Evolutionary conservation across 2,113 vertebrate genomes (phyloP), one percentile per base, ranked within the genome.

Genomic region (Mesitornis unicolor): DNA sequence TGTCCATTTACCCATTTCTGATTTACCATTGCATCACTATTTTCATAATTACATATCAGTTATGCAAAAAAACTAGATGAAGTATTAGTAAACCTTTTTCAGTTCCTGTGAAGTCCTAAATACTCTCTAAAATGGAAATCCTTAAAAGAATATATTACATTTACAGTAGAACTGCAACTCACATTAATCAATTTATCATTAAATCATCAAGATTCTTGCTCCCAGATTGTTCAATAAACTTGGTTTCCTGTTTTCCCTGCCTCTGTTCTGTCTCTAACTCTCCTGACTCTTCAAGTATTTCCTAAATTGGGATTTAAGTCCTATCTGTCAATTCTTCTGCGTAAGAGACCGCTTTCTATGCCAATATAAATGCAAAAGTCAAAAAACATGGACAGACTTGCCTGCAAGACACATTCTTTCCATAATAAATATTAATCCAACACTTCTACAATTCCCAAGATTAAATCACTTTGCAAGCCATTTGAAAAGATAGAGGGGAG

Each of bases 271-370:
- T 90, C 95, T 97, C 53, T 59, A 94, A 95, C 42, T 96, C 88
- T 81, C 96, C 93, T 97, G 97, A 98, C 94, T 96, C 98, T 97
- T 77, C 79, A 97, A 97, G 95, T 97, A 98, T 98, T 98, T 98
- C 97, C 96, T 97, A 97, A 96, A 91, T 91, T 94, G 91, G 73
- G 91, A 96, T 98, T 96, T 91, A 93, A 73, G 53, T 92, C 82
- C 75, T 92, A 91, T 82, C 95, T 92, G 86, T 97, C 96, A 48
- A 50, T n/a, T 63, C 68, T 63, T 82, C 79, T 86, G n/a, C 1
- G 0, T 68, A 63, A 84, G 64, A 68, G 60, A 31, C 43, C 24
- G 11, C 21, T 56, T 93, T 91, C 3, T 3, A 42, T 24, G 84
- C 77, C 96, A 94, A 69, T 65, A 76, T n/a, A 90, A 95, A 94